These are phyloP conservation scores for Labroides dimidiatus DNA, from an alignment of 2,797 vertebrate genomes.

Conservation along the genomic window DNA sequence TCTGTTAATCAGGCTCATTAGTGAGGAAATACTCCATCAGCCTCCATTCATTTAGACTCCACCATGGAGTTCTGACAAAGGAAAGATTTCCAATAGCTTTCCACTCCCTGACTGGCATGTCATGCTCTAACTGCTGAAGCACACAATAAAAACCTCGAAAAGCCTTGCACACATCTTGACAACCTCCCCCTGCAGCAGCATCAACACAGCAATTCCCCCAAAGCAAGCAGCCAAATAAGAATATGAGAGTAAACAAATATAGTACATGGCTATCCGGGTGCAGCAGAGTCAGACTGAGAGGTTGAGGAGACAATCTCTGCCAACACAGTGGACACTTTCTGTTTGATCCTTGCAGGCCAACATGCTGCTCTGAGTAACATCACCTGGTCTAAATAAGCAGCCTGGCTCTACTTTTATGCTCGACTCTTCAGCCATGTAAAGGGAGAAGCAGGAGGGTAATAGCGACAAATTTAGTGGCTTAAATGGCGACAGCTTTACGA, in stretches of 20 bases:
- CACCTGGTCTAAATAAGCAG: slow-evolving; percentile 1
- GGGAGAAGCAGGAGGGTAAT: slow-evolving; percentile 67
- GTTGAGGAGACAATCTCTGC: not conserved
- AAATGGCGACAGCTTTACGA: slow-evolving; percentile 80
- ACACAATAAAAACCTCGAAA: slow-evolving; percentile 4
- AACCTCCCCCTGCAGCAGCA: slow-evolving; percentile 5
- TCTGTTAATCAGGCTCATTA: slow-evolving; percentile 48
- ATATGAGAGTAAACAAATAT: slow-evolving; percentile 18
- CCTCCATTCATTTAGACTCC: not conserved
- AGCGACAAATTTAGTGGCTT: slow-evolving; percentile 78
- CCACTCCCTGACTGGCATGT: not conserved
- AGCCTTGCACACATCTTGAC: slow-evolving; percentile 8
- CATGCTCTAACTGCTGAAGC: slow-evolving; percentile 4
- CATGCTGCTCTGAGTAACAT: slow-evolving; percentile 26
- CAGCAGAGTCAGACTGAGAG: slow-evolving; percentile 7
- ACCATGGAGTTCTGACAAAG: slow-evolving; percentile 16
- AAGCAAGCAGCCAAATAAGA: slow-evolving; percentile 20
- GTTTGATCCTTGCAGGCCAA: slow-evolving; percentile 3
- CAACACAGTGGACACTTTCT: not conserved
- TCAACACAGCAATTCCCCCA: slow-evolving; percentile 15
- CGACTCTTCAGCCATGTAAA: slow-evolving; percentile 40
- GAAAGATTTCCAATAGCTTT: slow-evolving; percentile 14
- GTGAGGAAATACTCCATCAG: slow-evolving; percentile 6
- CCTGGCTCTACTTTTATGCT: slow-evolving; percentile 21
- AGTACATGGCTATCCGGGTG: not conserved